A percentile compares a stretch with the other conserved stretches of the same genome.
Conservation (phyloP, 2,888 invertebrate genomes). For the Drosophila prostipennis region DNA sequence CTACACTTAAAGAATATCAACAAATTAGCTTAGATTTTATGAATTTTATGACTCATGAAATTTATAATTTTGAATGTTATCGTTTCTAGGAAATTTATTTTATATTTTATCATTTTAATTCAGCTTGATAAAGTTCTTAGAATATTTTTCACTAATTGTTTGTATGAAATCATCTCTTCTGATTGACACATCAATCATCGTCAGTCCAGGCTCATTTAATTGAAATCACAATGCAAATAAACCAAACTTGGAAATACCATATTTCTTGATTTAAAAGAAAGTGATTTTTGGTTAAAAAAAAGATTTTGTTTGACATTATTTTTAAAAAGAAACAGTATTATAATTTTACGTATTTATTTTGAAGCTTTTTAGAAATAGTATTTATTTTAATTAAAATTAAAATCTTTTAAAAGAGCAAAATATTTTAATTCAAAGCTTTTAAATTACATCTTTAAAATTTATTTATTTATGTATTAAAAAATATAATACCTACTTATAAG, state of each 20-base stretch:
- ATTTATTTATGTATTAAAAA: too few species aligned
- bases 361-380: too few species aligned
- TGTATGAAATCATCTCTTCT: slow-evolving; percentile 20
- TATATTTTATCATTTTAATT: background rate
- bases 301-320: too few species aligned
- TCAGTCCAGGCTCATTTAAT: slow-evolving; percentile 4
- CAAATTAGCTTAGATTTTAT: background rate
- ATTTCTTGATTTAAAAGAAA: background rate
- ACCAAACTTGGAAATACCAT: too few species aligned
- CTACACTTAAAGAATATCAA: slow-evolving; percentile 32
- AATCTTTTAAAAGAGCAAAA: too few species aligned
- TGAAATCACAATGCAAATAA: slow-evolving; percentile 5
- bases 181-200: slow-evolving; percentile 34
- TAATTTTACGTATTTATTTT: too few species aligned
- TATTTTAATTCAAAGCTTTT: too few species aligned
- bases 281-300: too few species aligned
- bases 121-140: background rate
- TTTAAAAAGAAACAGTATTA: too few species aligned
- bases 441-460: too few species aligned
- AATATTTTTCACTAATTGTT: slow-evolving; percentile 1
- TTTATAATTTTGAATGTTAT: background rate
- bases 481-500: too few species aligned
- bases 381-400: too few species aligned
- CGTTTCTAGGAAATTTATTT: background rate
- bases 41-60: background rate